These are phyloP conservation scores for Henricia sp. DNA, from an alignment of 53 echinoderm and acorn worm genomes.

Conservation along the genomic window DNA sequence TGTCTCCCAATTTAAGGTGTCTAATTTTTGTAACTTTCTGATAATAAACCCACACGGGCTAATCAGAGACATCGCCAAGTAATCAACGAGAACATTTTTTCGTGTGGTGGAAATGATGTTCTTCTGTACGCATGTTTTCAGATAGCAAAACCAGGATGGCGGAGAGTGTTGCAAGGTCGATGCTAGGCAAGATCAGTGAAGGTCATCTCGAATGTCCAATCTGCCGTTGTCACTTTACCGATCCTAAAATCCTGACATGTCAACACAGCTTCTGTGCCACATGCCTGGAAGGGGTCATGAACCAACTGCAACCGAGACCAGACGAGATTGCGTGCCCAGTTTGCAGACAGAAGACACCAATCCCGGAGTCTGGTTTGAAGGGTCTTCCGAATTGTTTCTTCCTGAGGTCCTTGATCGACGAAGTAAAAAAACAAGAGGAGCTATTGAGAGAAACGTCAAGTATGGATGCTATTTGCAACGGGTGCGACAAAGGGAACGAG, in stretches of 20 bases:
- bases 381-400: slow-evolving; percentile 12
- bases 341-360: slow-evolving; percentile 2
- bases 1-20: too few relatives aligned
- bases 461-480: neutral
- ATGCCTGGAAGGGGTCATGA: slow-evolving; percentile 6
- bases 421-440: slow-evolving; percentile 30
- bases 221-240: slow-evolving; percentile 26
- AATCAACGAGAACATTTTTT: too few relatives aligned
- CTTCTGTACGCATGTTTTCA: too few relatives aligned
- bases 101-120: too few relatives aligned
- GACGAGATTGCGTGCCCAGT: slow-evolving; percentile 9
- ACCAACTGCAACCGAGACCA: neutral
- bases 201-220: slow-evolving; percentile 26
- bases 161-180: slow-evolving; percentile 1
- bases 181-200: neutral
- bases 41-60: too few relatives aligned
- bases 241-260: slow-evolving; percentile 28
- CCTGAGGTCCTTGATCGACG: slow-evolving; percentile 28
- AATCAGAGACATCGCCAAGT: too few relatives aligned
- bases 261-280: slow-evolving; percentile 30
- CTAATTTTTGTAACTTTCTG: too few relatives aligned
- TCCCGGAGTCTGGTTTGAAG: slow-evolving; percentile 11
- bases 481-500: slow-evolving; percentile 16
- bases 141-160: too few relatives aligned
- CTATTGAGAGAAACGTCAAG: neutral